Percentiles rank a stretch among this genome's conserved stretches.
Conservation (phyloP, 64 coral and sea anemone genomes). For the Dendronephthya gigantea region DNA sequence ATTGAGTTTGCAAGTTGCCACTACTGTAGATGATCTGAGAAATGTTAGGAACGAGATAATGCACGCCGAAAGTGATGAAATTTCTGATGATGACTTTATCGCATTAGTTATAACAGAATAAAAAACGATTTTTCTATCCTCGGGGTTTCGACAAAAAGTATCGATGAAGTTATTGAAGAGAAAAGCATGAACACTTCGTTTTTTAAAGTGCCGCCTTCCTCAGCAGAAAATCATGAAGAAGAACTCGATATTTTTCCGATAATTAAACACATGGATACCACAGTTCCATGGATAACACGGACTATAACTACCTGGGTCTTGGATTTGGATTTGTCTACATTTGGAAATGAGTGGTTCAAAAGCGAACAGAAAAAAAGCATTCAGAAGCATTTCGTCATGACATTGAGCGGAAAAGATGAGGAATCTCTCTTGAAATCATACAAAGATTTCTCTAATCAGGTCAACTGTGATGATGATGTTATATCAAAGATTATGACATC, state of each 20-base stretch:
- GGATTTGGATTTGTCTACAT: too few species aligned
- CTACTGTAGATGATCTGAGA: not conserved
- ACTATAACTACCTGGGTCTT: too few species aligned
- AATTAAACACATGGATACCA: too few species aligned
- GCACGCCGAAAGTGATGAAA: not conserved
- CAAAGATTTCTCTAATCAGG: conserved; percentile 1
- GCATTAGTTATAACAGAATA: not conserved
- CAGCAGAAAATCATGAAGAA: too few species aligned
- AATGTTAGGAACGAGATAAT: conserved; percentile 12
- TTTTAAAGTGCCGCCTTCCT: too few species aligned
- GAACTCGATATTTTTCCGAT: too few species aligned
- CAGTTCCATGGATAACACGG: too few species aligned
- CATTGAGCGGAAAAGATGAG: conserved; percentile 28
- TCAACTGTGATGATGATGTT: conserved; percentile 38
- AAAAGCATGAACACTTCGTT: too few species aligned
- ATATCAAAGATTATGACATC: conserved; percentile 9
- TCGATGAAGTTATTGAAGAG: not conserved
- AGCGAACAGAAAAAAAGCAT: not conserved
- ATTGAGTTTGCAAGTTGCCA: not conserved
- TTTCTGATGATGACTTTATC: conserved; percentile 10
- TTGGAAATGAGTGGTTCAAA: not conserved
- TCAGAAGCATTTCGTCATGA: conserved; percentile 31
- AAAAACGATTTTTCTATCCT: not conserved
- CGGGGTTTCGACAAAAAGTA: not conserved
- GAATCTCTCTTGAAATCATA: conserved; percentile 41